Evolutionary conservation across 2,888 invertebrate species (phyloP).

Genomic region (Tipula vernalis): DNA sequence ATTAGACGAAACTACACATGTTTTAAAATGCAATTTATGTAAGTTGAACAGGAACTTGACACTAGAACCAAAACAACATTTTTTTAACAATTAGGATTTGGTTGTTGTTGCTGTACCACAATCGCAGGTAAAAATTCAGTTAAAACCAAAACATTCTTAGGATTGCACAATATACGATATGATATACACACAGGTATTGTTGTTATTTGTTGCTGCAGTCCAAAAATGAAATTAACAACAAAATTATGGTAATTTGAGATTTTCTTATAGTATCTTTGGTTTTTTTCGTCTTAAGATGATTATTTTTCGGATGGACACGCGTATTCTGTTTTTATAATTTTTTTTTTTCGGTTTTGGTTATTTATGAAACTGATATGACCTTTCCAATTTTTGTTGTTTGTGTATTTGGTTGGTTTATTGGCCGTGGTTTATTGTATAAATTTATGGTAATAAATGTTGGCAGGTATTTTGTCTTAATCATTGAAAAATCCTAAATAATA

Average conservation of each 20-base stretch:
- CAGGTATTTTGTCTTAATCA: constrained; percentile 1
- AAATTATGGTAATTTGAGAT: not conserved
- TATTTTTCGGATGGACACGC: not conserved
- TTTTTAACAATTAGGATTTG: not conserved
- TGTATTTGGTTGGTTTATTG: not conserved
- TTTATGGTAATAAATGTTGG: not conserved
- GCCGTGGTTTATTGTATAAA: not conserved
- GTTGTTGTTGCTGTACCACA: not conserved
- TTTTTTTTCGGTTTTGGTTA: not conserved
- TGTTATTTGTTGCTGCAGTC: not conserved
- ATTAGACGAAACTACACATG: not conserved
- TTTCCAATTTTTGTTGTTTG: not conserved
- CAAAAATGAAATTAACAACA: not conserved
- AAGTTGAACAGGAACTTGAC: not conserved
- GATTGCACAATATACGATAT: not conserved
- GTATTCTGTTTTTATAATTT: not conserved
- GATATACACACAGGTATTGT: not conserved
- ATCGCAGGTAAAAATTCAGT: not conserved
- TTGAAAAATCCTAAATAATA: not conserved
- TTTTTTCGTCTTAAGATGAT: not conserved
- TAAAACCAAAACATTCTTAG: not conserved
- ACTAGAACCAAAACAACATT: not conserved
- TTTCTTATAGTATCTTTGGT: not conserved
- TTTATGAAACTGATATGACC: not conserved
- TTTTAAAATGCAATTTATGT: not conserved